Evolutionary conservation across 1,140 invertebrate species (phyloP), one percentile per base, ranked within the genome.

Genomic region (Brachionus plicatilis): DNA sequence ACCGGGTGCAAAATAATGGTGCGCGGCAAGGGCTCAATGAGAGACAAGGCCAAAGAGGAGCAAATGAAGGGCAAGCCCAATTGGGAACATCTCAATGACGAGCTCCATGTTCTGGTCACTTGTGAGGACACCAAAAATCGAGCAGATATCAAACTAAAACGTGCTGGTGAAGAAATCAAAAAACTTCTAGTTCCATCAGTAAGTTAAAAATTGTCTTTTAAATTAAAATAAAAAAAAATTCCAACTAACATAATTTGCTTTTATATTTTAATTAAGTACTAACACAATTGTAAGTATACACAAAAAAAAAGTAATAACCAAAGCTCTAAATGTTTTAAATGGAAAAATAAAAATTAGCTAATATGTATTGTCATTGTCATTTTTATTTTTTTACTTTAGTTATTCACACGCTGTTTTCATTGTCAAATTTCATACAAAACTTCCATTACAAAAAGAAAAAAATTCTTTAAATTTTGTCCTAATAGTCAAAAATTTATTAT

Each of bases 1-100:
- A 99, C 97, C 87, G 96, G 97, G 87, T 99, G 98, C 91, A 99
- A 99, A 93, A 99, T 99, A 87, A 99, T 99, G 98, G 96, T 99
- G 85, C 93, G 98, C 91, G 97, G 97, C 87, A 96, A 97, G 91
- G 97, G 97, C n/a, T 99, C 97, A 53, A 99, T 99, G 97, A 92
- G 97, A 89, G 97, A 99, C 90, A 99, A 99, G 92, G 96, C 97
- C 91, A 99, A 99, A 95, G 97, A 99, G 96, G 97, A 99, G 91
- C 97, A 99, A 90, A 94, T 94, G 87, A 98, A 99, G 91, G 98
- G 97, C 82, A 99, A 99, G 91, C 96, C 97, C 76, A 99, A 99
- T 91, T 99, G 97, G 97, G 98, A 99, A 90, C 98, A 99, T 90
- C 91, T 99, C 88, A 96, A 96, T 87, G 98, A 99, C 90, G 97